These are phyloP conservation scores for Adelphocoris suturalis DNA, from an alignment of 2,888 invertebrate species.

Conservation along the genomic window DNA sequence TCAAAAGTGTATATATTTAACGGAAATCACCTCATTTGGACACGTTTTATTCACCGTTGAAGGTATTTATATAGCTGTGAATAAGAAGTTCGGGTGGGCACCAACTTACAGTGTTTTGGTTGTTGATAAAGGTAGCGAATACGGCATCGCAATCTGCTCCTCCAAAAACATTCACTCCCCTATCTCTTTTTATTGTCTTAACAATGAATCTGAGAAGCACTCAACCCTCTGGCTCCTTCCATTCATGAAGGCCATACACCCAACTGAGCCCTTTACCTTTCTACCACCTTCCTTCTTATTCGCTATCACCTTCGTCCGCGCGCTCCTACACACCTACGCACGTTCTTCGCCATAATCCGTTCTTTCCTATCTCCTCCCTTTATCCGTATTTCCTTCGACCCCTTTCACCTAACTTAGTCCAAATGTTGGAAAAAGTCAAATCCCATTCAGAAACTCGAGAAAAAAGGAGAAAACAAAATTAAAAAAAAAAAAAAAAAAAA, in stretches of 20 bases:
- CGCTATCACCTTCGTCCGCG: background rate
- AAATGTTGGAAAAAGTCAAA: no score
- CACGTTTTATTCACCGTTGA: no score
- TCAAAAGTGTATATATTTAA: no score
- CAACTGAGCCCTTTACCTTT: conserved; percentile 31
- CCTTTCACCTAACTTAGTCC: background rate
- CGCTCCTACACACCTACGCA: background rate
- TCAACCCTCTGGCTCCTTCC: background rate
- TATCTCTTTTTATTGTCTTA: conserved; percentile 54
- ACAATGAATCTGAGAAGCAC: conserved; percentile 55
- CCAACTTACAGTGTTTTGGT: background rate
- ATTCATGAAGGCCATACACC: background rate
- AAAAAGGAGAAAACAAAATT: no score
- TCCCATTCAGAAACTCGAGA: no score
- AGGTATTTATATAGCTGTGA: no score
- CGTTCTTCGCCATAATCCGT: background rate
- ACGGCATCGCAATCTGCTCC: conserved; percentile 13
- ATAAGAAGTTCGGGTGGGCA: background rate
- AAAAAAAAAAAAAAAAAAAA: no score
- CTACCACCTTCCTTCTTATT: conserved; percentile 34
- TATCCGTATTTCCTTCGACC: background rate
- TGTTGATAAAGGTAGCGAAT: background rate
- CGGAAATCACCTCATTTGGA: no score
- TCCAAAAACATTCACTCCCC: conserved; percentile 29
- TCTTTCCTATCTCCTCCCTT: conserved; percentile 44